Evolutionary conservation across 2,113 vertebrate species (phyloP), one percentile per base, ranked within the genome.

Genomic region (Passer montanus): DNA sequence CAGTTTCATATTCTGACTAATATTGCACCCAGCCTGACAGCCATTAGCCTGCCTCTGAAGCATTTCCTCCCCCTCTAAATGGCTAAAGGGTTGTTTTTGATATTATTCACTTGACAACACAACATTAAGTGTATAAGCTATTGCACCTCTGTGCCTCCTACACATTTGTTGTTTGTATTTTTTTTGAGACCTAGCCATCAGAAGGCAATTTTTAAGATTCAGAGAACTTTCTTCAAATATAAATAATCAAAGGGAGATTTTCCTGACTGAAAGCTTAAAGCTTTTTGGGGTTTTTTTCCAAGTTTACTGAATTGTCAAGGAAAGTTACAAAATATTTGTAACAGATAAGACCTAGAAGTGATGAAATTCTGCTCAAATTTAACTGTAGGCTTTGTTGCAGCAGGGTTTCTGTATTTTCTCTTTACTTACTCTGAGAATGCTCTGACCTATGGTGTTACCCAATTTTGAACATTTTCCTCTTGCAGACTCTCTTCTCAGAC

Each of bases 101-200:
- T 79, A 94, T 89, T 70, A 91, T 44, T 68, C 43, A 84, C 85
- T 74, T 96, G 93, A 93, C 88, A 97, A 67, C 19, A 53, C 39
- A 78, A 43, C 43, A 89, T 91, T 79, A 95, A 30, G 35, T 16
- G 5, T 69, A 58, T 76, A 92, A 96, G 72, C 44, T 90, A 94
- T 82, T 91, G 72, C 63, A 76, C 66, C 30, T 87, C 62, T 73
- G 47, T 81, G 72, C 52, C 64, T 87, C 68, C 91, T 41, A 68
- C 33, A 87, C 19, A 9, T 47, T 5, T 50, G 64, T 56, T 28
- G 67, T 88, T 77, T 62, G 43, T 16, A 4, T 41, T 41, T 77
- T 64, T 72, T 47, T 27, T 15, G 10, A 79, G 74, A 72, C 31
- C 37, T 83, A 70, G 33, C 22, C 72, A 91, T 80, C 70, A 81